phyloP scores from a whole-genome alignment of 1,140 invertebrate genomes.

The Artemia franciscana region DNA sequence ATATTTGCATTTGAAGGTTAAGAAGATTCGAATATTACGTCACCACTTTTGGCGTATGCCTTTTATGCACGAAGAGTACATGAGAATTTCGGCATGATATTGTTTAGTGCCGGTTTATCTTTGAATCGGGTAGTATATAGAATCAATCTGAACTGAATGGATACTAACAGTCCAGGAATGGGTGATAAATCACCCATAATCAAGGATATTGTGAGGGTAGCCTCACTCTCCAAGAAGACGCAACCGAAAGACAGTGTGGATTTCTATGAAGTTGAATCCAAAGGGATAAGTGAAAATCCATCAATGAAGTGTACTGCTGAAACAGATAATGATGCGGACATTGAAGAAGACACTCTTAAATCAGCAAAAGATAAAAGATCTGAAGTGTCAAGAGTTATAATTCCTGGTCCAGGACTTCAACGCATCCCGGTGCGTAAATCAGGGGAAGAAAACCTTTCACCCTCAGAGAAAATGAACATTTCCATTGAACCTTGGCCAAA shows the following conservation, averaged over 20 bases:
- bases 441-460: background rate
- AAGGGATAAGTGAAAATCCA: background rate
- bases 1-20: no score
- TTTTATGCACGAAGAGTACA: no score
- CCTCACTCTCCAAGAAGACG: conserved; percentile 1
- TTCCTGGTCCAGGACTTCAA: background rate
- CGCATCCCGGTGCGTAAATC: background rate
- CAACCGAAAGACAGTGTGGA: conserved; percentile 1
- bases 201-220: background rate
- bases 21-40: no score
- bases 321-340: background rate
- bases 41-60: no score
- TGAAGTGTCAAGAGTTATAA: background rate
- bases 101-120: background rate
- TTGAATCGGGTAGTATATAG: background rate
- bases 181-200: background rate
- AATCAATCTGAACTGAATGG: background rate
- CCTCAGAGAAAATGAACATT: background rate
- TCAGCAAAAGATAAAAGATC: no score
- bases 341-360: background rate
- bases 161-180: background rate
- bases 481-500: background rate
- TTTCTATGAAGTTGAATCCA: conserved; percentile 7
- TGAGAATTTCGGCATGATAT: no score
- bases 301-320: no score